Evolutionary conservation across 2,113 vertebrate genomes (phyloP).

Genomic region (Oxyruncus cristatus): DNA sequence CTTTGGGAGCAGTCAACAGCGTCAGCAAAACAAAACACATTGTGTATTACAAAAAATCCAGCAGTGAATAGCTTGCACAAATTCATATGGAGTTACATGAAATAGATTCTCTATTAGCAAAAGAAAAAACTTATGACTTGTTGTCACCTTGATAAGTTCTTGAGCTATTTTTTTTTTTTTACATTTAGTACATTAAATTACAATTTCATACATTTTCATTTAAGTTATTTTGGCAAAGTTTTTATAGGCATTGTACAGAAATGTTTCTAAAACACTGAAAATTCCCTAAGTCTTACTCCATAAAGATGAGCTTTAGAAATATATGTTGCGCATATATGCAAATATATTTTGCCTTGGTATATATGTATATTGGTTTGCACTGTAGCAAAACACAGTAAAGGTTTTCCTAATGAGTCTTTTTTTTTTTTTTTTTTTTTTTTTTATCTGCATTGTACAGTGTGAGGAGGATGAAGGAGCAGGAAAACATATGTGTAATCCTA

Average conservation of each 20-base stretch:
- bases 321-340: not conserved
- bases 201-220: not conserved
- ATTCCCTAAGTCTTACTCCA: not conserved
- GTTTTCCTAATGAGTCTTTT: not conserved
- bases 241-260: not conserved
- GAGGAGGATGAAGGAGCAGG: not conserved
- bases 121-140: not conserved
- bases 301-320: not conserved
- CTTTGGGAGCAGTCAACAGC: not conserved
- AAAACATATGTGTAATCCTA: not conserved
- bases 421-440: no score
- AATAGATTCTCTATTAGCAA: not conserved
- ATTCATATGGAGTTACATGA: not conserved
- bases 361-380: not conserved
- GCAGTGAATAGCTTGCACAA: not conserved
- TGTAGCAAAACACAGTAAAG: not conserved
- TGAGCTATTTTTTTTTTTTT: not conserved
- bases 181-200: not conserved
- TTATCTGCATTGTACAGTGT: not conserved
- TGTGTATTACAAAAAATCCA: not conserved
- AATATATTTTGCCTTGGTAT: not conserved
- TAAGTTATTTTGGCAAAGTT: not conserved
- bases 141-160: not conserved
- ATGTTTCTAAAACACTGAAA: not conserved
- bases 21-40: slow-evolving; percentile 46